phyloP scores from a whole-genome alignment of 2,888 invertebrate species.

The Mermis nigrescens region DNA sequence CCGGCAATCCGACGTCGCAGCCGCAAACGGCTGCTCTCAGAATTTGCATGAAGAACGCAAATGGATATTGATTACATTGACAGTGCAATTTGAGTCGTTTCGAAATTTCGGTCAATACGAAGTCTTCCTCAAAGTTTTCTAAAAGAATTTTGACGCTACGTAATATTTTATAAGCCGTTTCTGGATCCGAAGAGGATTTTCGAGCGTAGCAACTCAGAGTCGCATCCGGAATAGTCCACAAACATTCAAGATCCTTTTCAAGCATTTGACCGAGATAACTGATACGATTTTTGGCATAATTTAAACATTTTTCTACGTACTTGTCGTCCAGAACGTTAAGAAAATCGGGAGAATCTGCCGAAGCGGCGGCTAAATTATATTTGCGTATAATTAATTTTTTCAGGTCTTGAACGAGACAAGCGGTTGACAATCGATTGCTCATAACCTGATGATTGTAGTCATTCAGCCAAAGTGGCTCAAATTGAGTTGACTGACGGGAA shows the following conservation, averaged over 20 bases:
- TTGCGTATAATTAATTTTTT: not conserved
- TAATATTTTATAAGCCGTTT: not conserved
- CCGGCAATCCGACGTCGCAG: constrained; percentile 53
- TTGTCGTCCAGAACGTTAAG: not conserved
- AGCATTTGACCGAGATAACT: not conserved
- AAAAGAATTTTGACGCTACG: not conserved
- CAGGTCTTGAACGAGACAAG: not conserved
- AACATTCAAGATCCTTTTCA: not conserved
- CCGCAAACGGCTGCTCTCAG: constrained; percentile 54
- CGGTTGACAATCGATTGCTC: not conserved
- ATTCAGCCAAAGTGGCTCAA: not conserved
- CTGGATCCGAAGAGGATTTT: not conserved
- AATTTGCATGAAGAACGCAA: constrained; percentile 50
- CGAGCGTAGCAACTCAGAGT: not conserved
- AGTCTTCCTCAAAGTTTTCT: not conserved
- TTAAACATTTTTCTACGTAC: not conserved
- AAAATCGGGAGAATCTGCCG: not conserved
- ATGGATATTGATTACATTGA: constrained; percentile 43
- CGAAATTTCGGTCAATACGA: not conserved
- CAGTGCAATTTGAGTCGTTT: constrained; percentile 43
- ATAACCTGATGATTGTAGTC: not conserved
- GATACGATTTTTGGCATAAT: not conserved
- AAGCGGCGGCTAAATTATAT: not conserved
- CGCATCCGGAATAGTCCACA: constrained; percentile 1
- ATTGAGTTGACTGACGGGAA: not conserved